These are phyloP conservation scores for Conus canariensis DNA, from an alignment of 2,888 invertebrate species.

Conservation along the genomic window DNA sequence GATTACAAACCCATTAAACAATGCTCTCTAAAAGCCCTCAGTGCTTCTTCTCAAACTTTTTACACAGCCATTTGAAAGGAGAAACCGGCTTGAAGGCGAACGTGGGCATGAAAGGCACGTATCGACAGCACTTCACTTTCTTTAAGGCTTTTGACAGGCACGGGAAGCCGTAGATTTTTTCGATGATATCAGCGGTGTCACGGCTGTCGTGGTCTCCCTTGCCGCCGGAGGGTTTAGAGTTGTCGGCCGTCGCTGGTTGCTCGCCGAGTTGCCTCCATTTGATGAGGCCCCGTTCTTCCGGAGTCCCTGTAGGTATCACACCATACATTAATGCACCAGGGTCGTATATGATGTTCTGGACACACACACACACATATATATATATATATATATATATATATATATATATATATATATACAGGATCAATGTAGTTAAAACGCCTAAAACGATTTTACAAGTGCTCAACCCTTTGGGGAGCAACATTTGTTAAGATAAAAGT, in stretches of 20 bases:
- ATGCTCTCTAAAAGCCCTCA: background rate
- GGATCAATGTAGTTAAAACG: too few relatives aligned
- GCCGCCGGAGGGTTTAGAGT: background rate
- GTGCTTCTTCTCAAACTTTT: background rate
- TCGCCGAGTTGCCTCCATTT: constrained; percentile 50
- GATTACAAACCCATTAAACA: too few relatives aligned
- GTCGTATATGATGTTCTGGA: too few relatives aligned
- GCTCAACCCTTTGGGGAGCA: too few relatives aligned
- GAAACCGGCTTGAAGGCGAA: constrained; percentile 41
- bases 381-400: too few relatives aligned
- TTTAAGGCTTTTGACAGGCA: constrained; percentile 38
- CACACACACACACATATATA: too few relatives aligned
- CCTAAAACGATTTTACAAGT: too few relatives aligned
- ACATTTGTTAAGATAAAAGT: too few relatives aligned
- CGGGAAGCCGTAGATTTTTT: constrained; percentile 47
- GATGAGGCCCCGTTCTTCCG: constrained; percentile 53
- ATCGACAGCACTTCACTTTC: constrained; percentile 41
- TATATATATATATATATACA: too few relatives aligned
- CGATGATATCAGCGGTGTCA: background rate
- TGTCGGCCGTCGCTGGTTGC: background rate
- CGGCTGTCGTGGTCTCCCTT: background rate
- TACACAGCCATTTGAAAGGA: constrained; percentile 39
- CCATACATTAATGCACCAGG: too few relatives aligned
- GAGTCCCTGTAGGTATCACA: constrained; percentile 43
- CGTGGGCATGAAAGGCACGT: constrained; percentile 51